Evolutionary conservation across 2,797 vertebrate genomes (phyloP).

Genomic region (Ctenopoma multispine): DNA sequence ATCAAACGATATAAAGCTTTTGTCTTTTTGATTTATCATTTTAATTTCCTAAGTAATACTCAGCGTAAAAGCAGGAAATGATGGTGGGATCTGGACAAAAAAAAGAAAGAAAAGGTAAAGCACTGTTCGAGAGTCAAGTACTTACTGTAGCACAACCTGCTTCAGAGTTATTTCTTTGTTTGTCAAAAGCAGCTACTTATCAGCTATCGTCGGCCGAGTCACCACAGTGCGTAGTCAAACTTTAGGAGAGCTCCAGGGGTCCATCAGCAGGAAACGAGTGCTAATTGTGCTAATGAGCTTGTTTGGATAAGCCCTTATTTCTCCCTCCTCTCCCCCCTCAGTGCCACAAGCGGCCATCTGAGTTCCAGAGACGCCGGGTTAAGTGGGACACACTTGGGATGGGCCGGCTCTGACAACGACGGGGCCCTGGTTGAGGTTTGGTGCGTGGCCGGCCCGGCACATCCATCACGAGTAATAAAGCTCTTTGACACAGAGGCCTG

Average conservation of each 20-base stretch:
- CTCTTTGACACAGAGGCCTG: conserved; percentile 68
- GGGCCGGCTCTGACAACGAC: conserved; percentile 33
- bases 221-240: conserved; percentile 65
- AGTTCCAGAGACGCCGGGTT: conserved; percentile 62
- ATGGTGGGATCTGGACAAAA: neutral
- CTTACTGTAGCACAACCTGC: neutral
- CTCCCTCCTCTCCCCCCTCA: conserved; percentile 43
- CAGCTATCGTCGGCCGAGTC: conserved; percentile 46
- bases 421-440: conserved; percentile 49
- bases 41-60: neutral
- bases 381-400: conserved; percentile 63
- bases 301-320: conserved; percentile 75
- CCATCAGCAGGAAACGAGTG: conserved; percentile 67
- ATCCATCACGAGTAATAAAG: conserved; percentile 74
- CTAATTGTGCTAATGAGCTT: conserved; percentile 84
- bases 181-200: conserved; percentile 22
- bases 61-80: neutral
- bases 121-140: neutral
- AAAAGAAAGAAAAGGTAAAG: neutral
- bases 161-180: neutral
- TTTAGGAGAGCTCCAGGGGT: conserved; percentile 69
- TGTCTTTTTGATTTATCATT: neutral
- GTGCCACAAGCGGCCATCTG: conserved; percentile 53
- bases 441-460: conserved; percentile 41
- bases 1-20: neutral